These are phyloP conservation scores for Drosophila pegasa DNA, from an alignment of 2,888 invertebrate genomes.

Conservation along the genomic window DNA sequence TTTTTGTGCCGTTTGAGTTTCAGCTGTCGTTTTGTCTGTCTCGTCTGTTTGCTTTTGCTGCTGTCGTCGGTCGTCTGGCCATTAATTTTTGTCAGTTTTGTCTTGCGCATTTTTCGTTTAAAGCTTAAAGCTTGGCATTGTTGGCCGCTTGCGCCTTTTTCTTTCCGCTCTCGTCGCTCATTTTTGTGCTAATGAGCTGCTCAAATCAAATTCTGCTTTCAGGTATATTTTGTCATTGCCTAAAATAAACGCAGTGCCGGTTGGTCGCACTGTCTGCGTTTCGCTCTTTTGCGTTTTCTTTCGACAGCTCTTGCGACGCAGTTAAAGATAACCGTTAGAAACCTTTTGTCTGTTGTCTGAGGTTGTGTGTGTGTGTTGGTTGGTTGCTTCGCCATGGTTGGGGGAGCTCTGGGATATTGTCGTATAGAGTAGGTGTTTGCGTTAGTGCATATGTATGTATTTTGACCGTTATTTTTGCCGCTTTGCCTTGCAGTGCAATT, in stretches of 20 bases:
- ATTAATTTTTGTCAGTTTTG: conserved; percentile 56
- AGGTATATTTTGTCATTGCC: conserved; percentile 70
- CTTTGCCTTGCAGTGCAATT: conserved; percentile 49
- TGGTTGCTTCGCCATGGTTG: background rate
- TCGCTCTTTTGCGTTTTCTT: conserved; percentile 15
- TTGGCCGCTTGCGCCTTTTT: conserved; percentile 24
- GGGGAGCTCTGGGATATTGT: conserved; percentile 3
- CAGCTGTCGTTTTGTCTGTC: conserved; percentile 63
- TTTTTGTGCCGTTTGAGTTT: conserved; percentile 47
- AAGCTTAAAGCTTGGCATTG: conserved; percentile 67
- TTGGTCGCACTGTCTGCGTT: conserved; percentile 15
- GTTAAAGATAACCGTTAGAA: conserved; percentile 40
- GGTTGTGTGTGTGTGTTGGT: too few relatives aligned
- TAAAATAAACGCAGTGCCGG: conserved; percentile 56
- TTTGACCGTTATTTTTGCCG: conserved; percentile 75
- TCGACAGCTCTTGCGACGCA: conserved; percentile 45
- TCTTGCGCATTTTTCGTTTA: conserved; percentile 44
- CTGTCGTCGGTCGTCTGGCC: conserved; percentile 36
- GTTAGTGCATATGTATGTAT: conserved; percentile 23
- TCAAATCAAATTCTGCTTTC: conserved; percentile 48
- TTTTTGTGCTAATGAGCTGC: conserved; percentile 56
- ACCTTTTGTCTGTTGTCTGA: conserved; percentile 68
- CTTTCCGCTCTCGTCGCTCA: conserved; percentile 18
- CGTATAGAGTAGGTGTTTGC: conserved; percentile 55
- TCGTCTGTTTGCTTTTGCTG: conserved; percentile 64